These are phyloP conservation scores for Neopelma chrysocephalum DNA, from an alignment of 2,797 vertebrate species.

Conservation along the genomic window DNA sequence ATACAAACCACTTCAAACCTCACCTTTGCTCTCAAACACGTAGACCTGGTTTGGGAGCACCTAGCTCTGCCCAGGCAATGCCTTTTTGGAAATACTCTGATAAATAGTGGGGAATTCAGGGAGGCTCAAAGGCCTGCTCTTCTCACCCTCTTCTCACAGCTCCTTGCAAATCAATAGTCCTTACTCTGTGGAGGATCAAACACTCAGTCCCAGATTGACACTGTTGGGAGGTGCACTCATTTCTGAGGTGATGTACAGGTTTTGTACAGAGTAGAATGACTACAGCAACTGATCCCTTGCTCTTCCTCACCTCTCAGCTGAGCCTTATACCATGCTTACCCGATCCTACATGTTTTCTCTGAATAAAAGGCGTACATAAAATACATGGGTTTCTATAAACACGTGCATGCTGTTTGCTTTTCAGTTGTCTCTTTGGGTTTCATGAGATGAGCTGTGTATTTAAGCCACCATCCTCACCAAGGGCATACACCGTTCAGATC, in stretches of 20 bases:
- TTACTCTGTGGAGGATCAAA: not conserved
- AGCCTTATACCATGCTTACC: not conserved
- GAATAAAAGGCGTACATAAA: not conserved
- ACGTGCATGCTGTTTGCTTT: not conserved
- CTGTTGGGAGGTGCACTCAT: not conserved
- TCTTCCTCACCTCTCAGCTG: not conserved
- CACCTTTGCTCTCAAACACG: not conserved
- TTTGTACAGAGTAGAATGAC: not conserved
- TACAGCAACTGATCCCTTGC: not conserved
- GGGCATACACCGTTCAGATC: not conserved
- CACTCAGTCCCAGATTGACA: not conserved
- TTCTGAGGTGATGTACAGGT: not conserved
- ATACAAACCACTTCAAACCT: not conserved
- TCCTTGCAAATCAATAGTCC: not conserved
- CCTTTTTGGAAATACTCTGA: not conserved
- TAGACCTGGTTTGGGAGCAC: not conserved
- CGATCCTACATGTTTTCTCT: not conserved
- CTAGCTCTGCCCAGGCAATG: not conserved
- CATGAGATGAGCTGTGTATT: not conserved
- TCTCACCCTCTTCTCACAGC: not conserved
- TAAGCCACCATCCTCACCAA: not conserved
- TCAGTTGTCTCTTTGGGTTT: not conserved
- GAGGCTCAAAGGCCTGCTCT: not conserved
- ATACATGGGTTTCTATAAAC: not conserved
- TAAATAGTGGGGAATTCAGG: not conserved